These are phyloP conservation scores for Anabacerthia variegaticeps DNA, from an alignment of 2,797 vertebrate genomes.

Conservation along the genomic window DNA sequence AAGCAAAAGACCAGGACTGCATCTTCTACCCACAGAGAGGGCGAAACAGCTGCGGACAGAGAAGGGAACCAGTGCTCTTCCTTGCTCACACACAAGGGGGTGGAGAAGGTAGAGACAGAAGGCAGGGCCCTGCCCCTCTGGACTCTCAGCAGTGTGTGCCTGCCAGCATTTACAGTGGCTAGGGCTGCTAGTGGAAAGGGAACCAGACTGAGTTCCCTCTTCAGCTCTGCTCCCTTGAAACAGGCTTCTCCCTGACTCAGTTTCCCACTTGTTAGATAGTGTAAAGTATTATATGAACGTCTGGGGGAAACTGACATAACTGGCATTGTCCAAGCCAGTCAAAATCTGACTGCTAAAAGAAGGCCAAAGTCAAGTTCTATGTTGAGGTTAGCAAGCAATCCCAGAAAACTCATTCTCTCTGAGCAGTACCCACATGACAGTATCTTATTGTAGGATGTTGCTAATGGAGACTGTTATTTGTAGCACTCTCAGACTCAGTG, in stretches of 20 bases:
- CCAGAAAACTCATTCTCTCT: background rate
- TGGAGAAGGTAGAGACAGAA: background rate
- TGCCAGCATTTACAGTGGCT: fast-evolving
- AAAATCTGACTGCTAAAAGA: background rate
- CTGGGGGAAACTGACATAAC: background rate
- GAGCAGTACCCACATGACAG: background rate
- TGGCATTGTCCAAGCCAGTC: background rate
- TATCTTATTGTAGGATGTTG: background rate
- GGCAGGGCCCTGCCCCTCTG: background rate
- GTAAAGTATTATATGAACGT: background rate
- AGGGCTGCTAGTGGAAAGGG: background rate
- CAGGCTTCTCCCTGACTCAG: background rate
- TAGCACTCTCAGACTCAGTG: background rate
- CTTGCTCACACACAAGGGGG: fast-evolving
- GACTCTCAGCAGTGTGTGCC: background rate
- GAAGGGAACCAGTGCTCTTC: background rate
- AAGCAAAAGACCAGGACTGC: background rate
- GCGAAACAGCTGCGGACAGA: background rate
- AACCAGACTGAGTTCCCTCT: background rate
- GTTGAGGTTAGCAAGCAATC: background rate
- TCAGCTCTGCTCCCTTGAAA: background rate
- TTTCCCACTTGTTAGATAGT: background rate
- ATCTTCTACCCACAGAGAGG: background rate
- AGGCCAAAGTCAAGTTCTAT: background rate
- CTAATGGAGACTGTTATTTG: background rate